Evolutionary conservation across 2,113 vertebrate species (phyloP).

Genomic region (Geococcyx californianus): DNA sequence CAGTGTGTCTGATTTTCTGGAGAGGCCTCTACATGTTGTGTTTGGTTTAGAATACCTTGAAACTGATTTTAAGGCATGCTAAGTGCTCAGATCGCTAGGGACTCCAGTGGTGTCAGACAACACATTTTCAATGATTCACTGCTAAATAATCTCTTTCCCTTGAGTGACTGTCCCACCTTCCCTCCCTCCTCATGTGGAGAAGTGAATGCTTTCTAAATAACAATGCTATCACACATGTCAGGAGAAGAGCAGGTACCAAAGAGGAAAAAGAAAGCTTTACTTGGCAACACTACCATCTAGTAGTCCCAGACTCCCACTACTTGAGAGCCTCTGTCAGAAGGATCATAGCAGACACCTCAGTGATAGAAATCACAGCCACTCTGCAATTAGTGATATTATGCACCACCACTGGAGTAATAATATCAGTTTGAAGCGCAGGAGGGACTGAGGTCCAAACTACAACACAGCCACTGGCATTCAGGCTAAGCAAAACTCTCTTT

Average conservation of each 20-base stretch:
- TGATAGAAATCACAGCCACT: neutral
- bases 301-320: neutral
- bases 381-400: neutral
- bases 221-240: neutral
- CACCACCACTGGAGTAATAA: neutral
- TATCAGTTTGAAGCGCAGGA: neutral
- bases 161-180: neutral
- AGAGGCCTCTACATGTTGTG: neutral
- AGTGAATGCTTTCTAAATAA: neutral
- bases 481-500: neutral
- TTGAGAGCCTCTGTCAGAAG: neutral
- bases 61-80: neutral
- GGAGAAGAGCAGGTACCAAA: neutral
- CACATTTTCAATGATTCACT: neutral
- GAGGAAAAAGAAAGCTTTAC: neutral
- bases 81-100: neutral
- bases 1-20: neutral
- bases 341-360: neutral
- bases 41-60: neutral
- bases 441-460: neutral
- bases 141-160: neutral
- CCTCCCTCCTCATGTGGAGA: rapidly evolving
- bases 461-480: neutral
- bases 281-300: neutral
- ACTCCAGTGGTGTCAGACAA: neutral